Evolutionary conservation across 2,888 invertebrate species (phyloP).

Genomic region (Horisme vitalbata): DNA sequence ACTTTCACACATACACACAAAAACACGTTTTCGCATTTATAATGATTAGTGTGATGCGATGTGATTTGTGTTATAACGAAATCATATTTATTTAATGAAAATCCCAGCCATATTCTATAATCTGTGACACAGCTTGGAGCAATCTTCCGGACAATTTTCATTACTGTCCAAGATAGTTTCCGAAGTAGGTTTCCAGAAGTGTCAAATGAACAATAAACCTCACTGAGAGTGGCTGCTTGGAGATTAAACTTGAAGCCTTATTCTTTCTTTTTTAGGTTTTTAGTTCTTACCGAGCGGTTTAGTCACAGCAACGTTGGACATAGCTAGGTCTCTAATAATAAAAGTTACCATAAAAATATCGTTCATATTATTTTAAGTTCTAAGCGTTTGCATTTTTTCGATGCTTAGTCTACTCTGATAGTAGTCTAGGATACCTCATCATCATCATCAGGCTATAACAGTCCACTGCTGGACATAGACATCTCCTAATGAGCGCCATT

Average conservation of each 20-base stretch:
- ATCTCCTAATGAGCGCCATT: too few relatives aligned
- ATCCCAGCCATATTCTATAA: background rate
- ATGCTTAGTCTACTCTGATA: too few relatives aligned
- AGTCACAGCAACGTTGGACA: background rate
- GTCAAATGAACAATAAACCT: constrained; percentile 27
- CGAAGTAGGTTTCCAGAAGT: constrained; percentile 24
- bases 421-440: too few relatives aligned
- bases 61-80: too few relatives aligned
- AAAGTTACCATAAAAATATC: background rate
- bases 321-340: background rate
- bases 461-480: too few relatives aligned
- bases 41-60: too few relatives aligned
- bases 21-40: too few relatives aligned
- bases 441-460: too few relatives aligned
- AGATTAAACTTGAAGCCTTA: constrained; percentile 18
- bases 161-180: constrained; percentile 8
- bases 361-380: too few relatives aligned
- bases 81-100: too few relatives aligned
- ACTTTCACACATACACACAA: too few relatives aligned
- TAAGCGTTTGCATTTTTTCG: too few relatives aligned
- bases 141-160: constrained; percentile 8
- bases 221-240: constrained; percentile 12
- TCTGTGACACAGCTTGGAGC: background rate
- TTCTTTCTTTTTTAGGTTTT: constrained; percentile 23
- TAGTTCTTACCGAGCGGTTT: constrained; percentile 4